Conservation (phyloP, 2,797 vertebrate species). For the Notoglanidium macrostoma region DNA sequence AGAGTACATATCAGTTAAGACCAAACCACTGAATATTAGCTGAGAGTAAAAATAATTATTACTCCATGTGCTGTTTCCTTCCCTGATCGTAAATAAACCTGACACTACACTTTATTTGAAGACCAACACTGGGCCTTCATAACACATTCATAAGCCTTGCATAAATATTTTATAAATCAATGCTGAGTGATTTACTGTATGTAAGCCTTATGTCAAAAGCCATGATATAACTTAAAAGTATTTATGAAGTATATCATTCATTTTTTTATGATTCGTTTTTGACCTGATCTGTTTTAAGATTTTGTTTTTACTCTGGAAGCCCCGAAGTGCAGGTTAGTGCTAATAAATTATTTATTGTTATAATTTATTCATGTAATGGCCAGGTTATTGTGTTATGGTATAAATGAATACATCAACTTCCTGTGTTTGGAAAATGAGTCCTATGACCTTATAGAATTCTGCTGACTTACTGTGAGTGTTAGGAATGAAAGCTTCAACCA, state of each 20-base stretch:
- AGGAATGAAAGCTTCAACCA: neutral
- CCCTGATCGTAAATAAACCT: neutral
- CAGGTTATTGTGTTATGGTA: neutral
- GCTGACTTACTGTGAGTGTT: neutral
- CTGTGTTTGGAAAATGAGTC: neutral
- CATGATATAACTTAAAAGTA: neutral
- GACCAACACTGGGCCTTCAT: neutral
- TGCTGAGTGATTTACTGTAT: neutral
- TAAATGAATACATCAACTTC: neutral
- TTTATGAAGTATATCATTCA: neutral
- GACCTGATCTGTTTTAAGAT: neutral
- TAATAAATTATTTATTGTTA: neutral
- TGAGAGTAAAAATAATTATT: neutral
- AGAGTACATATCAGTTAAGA: neutral
- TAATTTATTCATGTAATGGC: neutral
- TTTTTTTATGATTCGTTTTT: neutral
- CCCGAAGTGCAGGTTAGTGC: neutral
- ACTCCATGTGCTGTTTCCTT: neutral
- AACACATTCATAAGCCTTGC: neutral
- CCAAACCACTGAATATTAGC: neutral
- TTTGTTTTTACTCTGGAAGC: neutral
- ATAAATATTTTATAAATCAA: neutral
- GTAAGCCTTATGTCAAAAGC: neutral
- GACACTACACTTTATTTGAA: neutral
- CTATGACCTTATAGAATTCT: neutral